Base-by-base conservation (phyloP, 1,140 invertebrate genomes). In the Nymphalis io region DNA sequence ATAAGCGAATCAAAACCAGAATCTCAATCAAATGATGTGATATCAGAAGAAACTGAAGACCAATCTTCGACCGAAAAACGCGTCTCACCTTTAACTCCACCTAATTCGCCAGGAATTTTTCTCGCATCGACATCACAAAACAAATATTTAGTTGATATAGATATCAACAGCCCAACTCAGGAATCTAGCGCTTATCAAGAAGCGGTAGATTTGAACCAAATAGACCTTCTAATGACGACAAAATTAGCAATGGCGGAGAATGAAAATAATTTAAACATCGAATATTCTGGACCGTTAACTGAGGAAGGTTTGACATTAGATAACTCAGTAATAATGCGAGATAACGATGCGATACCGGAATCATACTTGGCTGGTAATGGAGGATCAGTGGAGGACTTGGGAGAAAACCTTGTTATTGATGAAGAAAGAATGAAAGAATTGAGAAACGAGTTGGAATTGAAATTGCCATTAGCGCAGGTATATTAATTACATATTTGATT, bases 401-500 rank as follows among this genome's bases (percentile, higher is more conserved):
- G 93, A 42, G 93, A 94, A 42, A 93, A 93, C 2, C 94, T 94
- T 69, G 91, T 90, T 23, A 91, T 95, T 61, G 94, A 96, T 78
- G 95, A 95, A 74, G 95, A 95, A 75, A 94, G 94, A 78, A 94
- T 95, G 69, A 92, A 94, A 16, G 95, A 95, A 1, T 93, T 96
- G 65, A 85, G 95, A 72, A 95, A 95, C 76, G 95, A 96, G 83
- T 83, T 96, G 51, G 91, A 93, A 74, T 93, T 95, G 58, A 96
- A 96, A 85, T 87, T 96, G 67, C 95, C 95, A 46, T 91, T 94
- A 72, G 95, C 94, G 8, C 94, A 95, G 79, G 94, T 94, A 80
- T 58, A 40, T 55, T 40, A 33, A 62, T 2, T 27, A 48, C 1
- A 44, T 21, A 44, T 44, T 39, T 44, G 13, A 10, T 44, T 44